These are phyloP conservation scores for Oncorhynchus nerka DNA, from an alignment of 2,113 vertebrate species.

Conservation along the genomic window DNA sequence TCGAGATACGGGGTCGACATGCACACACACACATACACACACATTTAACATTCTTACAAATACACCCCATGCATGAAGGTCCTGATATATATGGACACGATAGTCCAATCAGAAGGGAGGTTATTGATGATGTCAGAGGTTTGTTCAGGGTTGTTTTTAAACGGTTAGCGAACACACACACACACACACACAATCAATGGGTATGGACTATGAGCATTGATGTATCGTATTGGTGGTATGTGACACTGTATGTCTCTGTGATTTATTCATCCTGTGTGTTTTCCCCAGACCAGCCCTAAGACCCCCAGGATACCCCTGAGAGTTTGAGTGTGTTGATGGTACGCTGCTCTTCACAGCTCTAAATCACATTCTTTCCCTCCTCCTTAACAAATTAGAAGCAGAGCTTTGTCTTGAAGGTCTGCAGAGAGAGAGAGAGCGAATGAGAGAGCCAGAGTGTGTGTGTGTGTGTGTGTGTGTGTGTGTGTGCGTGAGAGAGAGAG, in stretches of 20 bases:
- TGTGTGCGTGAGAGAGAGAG: neutral
- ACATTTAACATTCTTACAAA: conserved; percentile 20
- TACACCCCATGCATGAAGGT: conserved; percentile 59
- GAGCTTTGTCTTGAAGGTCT: conserved; percentile 43
- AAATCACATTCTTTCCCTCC: conserved; percentile 63
- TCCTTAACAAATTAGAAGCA: conserved; percentile 61
- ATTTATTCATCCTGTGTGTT: conserved; percentile 37
- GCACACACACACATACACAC: neutral
- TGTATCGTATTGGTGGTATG: too few relatives aligned
- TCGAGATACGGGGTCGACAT: neutral
- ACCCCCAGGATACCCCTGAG: neutral
- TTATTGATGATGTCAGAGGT: conserved; percentile 27
- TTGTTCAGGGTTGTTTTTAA: conserved; percentile 60
- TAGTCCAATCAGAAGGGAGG: conserved; percentile 28
- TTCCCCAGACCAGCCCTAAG: conserved; percentile 25
- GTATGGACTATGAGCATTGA: too few relatives aligned
- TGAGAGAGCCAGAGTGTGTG: too few relatives aligned
- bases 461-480: conserved; percentile 5
- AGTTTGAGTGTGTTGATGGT: conserved; percentile 31
- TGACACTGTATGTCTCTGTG: neutral
- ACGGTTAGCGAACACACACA: conserved; percentile 25
- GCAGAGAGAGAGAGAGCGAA: neutral
- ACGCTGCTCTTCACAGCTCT: conserved; percentile 28
- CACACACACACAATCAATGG: neutral
- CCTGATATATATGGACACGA: conserved; percentile 51